Evolutionary conservation across 2,888 invertebrate species (phyloP).

Genomic region (Yponomeuta malinellus): DNA sequence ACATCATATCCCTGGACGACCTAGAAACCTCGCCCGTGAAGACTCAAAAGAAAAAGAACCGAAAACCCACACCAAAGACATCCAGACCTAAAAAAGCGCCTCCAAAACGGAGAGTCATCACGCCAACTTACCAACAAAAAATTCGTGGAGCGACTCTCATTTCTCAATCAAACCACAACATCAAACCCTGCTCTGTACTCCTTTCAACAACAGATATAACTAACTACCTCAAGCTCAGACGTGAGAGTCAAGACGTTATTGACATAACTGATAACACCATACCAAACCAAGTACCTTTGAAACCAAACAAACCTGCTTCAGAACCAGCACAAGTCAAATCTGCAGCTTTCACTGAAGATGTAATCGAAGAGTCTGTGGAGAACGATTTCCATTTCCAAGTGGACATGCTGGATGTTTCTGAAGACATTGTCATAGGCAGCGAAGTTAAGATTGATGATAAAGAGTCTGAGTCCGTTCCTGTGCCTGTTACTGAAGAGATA

Average conservation of each 20-base stretch:
- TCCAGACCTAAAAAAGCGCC: constrained; percentile 17
- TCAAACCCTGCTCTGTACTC: constrained; percentile 52
- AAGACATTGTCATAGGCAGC: constrained; percentile 63
- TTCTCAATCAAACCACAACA: constrained; percentile 20
- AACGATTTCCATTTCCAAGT: constrained; percentile 50
- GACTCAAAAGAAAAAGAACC: constrained; percentile 25
- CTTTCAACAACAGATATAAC: constrained; percentile 41
- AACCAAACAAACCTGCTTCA: constrained; percentile 8
- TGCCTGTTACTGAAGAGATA: constrained; percentile 47
- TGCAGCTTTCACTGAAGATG: constrained; percentile 6
- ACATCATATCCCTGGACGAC: constrained; percentile 58
- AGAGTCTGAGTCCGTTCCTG: constrained; percentile 29
- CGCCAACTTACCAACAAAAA: constrained; percentile 5
- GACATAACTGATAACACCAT: background rate
- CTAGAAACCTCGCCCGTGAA: constrained; percentile 41
- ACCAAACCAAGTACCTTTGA: constrained; percentile 11
- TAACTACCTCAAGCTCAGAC: constrained; percentile 29
- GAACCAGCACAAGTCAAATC: constrained; percentile 18
- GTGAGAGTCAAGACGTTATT: constrained; percentile 5
- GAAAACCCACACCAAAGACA: constrained; percentile 22
- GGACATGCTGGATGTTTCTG: constrained; percentile 68
- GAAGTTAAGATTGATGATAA: constrained; percentile 49
- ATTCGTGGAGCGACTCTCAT: background rate
- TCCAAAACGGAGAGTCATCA: constrained; percentile 32
- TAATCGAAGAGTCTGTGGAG: constrained; percentile 30